These are phyloP conservation scores for Teinopalpus imperialis DNA, from an alignment of 2,888 invertebrate species.

Conservation along the genomic window DNA sequence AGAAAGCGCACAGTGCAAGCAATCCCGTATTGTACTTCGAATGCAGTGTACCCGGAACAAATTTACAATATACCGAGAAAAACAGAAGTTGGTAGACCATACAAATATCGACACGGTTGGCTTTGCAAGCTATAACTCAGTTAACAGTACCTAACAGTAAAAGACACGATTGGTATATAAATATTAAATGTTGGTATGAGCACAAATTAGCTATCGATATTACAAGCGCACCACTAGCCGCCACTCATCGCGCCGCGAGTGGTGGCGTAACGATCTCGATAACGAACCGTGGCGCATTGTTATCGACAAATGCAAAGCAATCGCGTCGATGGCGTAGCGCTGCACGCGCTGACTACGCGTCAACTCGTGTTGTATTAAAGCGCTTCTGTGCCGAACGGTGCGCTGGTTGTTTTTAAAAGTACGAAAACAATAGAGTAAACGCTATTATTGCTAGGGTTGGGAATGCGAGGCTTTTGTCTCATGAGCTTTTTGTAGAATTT, in stretches of 20 bases:
- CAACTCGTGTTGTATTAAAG: constrained; percentile 15
- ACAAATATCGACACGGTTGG: too few relatives aligned
- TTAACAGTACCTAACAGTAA: too few relatives aligned
- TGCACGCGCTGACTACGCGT: background rate
- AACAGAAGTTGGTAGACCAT: too few relatives aligned
- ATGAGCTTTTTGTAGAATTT: too few relatives aligned
- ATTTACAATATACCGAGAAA: too few relatives aligned
- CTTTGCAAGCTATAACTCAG: too few relatives aligned
- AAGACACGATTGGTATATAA: too few relatives aligned
- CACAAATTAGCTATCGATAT: constrained; percentile 17
- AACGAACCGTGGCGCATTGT: constrained; percentile 69
- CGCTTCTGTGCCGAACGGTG: background rate
- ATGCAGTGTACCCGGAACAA: too few relatives aligned
- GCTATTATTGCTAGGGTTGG: background rate
- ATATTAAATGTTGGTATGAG: too few relatives aligned
- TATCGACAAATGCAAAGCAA: constrained; percentile 36
- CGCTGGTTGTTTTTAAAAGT: background rate
- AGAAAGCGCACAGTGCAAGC: too few relatives aligned
- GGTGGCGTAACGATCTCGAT: constrained; percentile 69
- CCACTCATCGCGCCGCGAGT: constrained; percentile 55
- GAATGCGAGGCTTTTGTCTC: too few relatives aligned
- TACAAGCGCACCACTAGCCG: constrained; percentile 37
- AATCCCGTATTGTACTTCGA: too few relatives aligned
- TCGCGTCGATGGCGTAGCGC: constrained; percentile 21
- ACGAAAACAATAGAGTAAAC: constrained; percentile 4